A percentile compares a stretch with the other conserved stretches of the same genome.
These are phyloP conservation scores for Pangasius macronema DNA, from an alignment of 2,797 vertebrate species.

Conservation along the genomic window DNA sequence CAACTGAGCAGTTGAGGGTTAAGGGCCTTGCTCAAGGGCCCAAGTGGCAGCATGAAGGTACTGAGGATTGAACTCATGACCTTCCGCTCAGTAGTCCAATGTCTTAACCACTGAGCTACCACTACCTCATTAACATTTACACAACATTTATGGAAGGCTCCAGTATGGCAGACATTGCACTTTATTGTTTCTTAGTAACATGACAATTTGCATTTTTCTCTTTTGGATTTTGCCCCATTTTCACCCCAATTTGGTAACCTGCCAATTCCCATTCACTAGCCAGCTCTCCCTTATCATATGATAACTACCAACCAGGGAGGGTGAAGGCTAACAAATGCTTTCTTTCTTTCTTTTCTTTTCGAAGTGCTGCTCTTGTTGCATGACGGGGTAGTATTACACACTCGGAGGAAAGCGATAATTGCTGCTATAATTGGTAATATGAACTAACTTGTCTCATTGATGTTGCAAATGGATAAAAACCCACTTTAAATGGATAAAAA, in stretches of 20 bases:
- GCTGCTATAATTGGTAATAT: background rate
- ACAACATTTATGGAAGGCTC: background rate
- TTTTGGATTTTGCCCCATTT: background rate
- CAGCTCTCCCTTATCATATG: background rate
- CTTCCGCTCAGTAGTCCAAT: rapidly evolving
- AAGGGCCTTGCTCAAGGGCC: too few species aligned
- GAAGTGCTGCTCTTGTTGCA: background rate
- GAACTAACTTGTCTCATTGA: background rate
- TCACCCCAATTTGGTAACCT: background rate
- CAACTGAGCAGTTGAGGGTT: too few species aligned
- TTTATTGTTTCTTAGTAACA: background rate
- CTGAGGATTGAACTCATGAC: too few species aligned
- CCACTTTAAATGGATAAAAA: background rate
- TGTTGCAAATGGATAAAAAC: background rate
- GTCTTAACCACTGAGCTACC: too few species aligned
- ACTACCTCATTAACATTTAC: background rate
- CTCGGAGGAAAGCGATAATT: background rate
- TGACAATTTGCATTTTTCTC: background rate
- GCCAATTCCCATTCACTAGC: background rate
- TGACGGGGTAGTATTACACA: background rate
- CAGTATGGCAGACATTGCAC: background rate
- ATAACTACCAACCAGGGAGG: background rate
- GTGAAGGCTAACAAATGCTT: background rate
- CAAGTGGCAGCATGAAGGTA: too few species aligned
- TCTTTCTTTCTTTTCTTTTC: background rate